These are phyloP conservation scores for Aquatica leii DNA, from an alignment of 2,888 invertebrate genomes.

Conservation along the genomic window DNA sequence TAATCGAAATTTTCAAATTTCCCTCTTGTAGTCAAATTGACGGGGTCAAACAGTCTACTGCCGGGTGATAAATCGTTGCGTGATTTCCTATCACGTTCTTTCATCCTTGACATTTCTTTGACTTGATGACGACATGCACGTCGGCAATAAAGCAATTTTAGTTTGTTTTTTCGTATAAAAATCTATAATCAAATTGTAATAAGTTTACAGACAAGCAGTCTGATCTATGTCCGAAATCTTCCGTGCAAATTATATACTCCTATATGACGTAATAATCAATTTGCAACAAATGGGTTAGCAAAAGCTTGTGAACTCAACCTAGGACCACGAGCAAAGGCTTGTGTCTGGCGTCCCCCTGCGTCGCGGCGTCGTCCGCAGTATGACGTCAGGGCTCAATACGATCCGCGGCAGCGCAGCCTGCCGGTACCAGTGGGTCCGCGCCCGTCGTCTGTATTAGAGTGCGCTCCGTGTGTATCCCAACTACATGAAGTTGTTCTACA, in stretches of 20 bases:
- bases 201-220: neutral
- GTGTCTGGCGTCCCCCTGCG: constrained; percentile 59
- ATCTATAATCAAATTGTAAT: neutral
- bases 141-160: neutral
- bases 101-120: constrained; percentile 15
- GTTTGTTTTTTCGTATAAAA: too few relatives aligned
- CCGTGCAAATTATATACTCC: neutral
- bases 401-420: constrained; percentile 57
- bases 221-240: neutral
- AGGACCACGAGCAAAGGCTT: constrained; percentile 39
- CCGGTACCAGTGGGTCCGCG: constrained; percentile 68
- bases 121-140: constrained; percentile 17
- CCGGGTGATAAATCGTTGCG: neutral
- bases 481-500: constrained; percentile 54
- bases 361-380: constrained; percentile 65
- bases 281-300: constrained; percentile 29
- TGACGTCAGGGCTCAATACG: constrained; percentile 69
- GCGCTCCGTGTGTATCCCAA: constrained; percentile 63
- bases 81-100: neutral
- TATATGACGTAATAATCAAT: constrained; percentile 32
- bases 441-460: constrained; percentile 70
- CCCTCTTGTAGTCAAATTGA: too few relatives aligned
- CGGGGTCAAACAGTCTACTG: neutral
- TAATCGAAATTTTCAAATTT: too few relatives aligned
- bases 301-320: constrained; percentile 36